Percentiles rank a stretch among this genome's conserved stretches.
phyloP scores from a whole-genome alignment of 2,113 vertebrate genomes.

The Thoracochromis brauschi region DNA sequence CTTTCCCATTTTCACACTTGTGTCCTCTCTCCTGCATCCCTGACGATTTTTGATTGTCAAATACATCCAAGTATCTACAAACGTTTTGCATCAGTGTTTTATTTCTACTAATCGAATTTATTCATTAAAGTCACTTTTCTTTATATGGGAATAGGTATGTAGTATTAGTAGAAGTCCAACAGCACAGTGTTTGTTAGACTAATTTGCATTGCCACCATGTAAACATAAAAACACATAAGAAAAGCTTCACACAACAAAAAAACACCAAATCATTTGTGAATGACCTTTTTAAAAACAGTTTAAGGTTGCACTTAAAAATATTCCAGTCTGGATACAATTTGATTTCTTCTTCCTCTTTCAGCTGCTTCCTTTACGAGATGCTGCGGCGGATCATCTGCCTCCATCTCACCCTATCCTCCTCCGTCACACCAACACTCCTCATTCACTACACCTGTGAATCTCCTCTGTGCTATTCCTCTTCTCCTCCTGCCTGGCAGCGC shows the following conservation, averaged over 20 bases:
- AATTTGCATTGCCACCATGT: neutral
- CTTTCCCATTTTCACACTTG: neutral
- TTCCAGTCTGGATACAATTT: neutral
- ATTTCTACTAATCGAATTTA: rapidly evolving
- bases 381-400: rapidly evolving
- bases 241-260: neutral
- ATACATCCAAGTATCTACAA: neutral
- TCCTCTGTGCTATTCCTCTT: neutral
- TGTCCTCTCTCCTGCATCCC: neutral
- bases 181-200: neutral
- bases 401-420: neutral
- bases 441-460: neutral
- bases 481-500: neutral
- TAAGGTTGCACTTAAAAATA: neutral
- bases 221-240: neutral
- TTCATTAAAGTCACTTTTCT: neutral
- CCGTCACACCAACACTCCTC: neutral
- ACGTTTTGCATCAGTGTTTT: neutral
- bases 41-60: neutral
- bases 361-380: neutral
- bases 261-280: rapidly evolving
- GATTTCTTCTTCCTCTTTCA: neutral
- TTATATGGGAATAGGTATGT: neutral
- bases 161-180: neutral
- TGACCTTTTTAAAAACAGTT: neutral